Evolutionary conservation across 1,140 invertebrate species (phyloP).

Genomic region (Aphis craccivora): DNA sequence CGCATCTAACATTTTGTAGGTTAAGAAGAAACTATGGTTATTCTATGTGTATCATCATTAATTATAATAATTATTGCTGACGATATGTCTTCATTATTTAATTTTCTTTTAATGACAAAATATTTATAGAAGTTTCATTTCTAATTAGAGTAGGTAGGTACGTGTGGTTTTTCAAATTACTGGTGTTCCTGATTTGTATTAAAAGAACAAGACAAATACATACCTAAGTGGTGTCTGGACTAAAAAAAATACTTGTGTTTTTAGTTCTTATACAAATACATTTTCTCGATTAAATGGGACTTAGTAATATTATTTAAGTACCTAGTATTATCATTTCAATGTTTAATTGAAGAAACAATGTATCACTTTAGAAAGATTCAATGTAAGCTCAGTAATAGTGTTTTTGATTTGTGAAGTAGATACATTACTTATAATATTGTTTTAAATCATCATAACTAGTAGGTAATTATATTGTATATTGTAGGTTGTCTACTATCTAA

Average conservation of each 20-base stretch:
- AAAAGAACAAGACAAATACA: not conserved
- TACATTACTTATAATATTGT: too few species aligned
- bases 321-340: not conserved
- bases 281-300: not conserved
- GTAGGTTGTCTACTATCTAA: too few species aligned
- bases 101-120: not conserved
- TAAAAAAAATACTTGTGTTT: not conserved
- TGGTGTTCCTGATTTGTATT: not conserved
- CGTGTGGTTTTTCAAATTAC: not conserved
- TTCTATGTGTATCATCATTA: not conserved
- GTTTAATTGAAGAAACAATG: not conserved
- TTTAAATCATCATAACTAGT: not conserved
- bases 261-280: not conserved
- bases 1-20: not conserved
- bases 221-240: not conserved
- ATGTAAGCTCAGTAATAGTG: not conserved
- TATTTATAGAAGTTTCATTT: not conserved
- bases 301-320: not conserved
- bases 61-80: not conserved
- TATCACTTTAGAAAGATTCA: not conserved
- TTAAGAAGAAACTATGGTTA: not conserved
- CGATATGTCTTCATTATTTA: not conserved
- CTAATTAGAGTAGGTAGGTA: not conserved
- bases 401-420: not conserved
- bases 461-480: too few species aligned